Evolutionary conservation across 2,888 invertebrate genomes (phyloP).

Genomic region (Diogma glabrata): DNA sequence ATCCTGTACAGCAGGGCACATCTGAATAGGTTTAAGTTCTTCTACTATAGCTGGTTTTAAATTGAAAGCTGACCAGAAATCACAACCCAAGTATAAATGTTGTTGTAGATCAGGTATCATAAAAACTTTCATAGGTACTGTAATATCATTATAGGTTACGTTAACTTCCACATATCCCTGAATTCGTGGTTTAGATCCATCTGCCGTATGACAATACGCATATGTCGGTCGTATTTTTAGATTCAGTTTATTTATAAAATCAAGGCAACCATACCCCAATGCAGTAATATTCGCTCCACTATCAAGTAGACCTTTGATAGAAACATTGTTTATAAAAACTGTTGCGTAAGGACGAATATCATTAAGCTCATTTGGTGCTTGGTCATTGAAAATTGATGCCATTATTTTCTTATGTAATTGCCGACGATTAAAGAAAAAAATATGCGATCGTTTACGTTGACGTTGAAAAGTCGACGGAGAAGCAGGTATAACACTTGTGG

Average conservation of each 20-base stretch:
- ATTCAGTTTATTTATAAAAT: too few relatives aligned
- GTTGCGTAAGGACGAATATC: neutral
- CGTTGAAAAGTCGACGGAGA: neutral
- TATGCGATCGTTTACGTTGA: neutral
- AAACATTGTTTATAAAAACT: neutral
- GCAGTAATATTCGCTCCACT: too few relatives aligned
- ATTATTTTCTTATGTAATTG: neutral
- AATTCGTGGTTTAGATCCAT: neutral
- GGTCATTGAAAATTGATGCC: neutral
- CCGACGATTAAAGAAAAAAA: neutral
- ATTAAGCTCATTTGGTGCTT: too few relatives aligned
- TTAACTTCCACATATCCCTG: neutral
- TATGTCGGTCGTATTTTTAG: too few relatives aligned
- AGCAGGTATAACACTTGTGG: too few relatives aligned
- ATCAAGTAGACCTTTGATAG: neutral
- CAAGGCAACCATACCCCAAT: too few relatives aligned
- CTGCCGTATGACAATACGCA: neutral
- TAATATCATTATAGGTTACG: neutral
- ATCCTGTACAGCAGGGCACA: too few relatives aligned
- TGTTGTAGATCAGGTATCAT: neutral
- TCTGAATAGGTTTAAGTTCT: too few relatives aligned
- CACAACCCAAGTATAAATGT: neutral
- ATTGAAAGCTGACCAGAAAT: neutral
- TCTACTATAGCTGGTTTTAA: too few relatives aligned
- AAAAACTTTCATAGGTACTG: neutral